Evolutionary conservation across 2,888 invertebrate genomes (phyloP).

Genomic region (Onthophagus sagittarius): DNA sequence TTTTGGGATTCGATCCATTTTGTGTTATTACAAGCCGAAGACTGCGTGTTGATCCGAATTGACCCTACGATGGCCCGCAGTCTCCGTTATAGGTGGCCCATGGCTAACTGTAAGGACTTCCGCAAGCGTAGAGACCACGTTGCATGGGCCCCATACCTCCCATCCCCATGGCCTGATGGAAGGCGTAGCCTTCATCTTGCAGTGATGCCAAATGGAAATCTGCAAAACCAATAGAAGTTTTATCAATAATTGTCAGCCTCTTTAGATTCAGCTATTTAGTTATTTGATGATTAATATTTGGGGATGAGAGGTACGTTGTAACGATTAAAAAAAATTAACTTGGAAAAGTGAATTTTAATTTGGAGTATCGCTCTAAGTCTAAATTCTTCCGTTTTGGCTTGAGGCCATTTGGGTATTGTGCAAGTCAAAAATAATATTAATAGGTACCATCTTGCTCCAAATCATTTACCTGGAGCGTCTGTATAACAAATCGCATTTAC

Average conservation of each 20-base stretch:
- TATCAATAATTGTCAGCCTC: constrained; percentile 6
- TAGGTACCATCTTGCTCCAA: background rate
- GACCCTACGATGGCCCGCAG: constrained; percentile 48
- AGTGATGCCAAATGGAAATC: constrained; percentile 54
- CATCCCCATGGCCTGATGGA: constrained; percentile 54
- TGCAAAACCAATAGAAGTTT: constrained; percentile 41
- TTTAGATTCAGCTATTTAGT: no score
- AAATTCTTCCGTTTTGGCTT: background rate
- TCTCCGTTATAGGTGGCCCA: constrained; percentile 53
- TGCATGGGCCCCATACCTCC: constrained; percentile 53
- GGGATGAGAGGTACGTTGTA: constrained; percentile 20
- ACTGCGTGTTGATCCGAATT: constrained; percentile 46
- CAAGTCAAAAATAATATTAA: background rate
- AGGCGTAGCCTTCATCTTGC: constrained; percentile 53
- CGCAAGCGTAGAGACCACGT: constrained; percentile 52
- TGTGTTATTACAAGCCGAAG: constrained; percentile 46
- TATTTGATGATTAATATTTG: constrained; percentile 1
- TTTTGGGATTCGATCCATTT: constrained; percentile 30
- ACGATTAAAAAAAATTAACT: background rate
- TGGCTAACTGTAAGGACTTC: constrained; percentile 54
- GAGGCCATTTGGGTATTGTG: background rate
- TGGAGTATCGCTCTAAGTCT: no score
- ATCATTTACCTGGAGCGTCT: background rate
- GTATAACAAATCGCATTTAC: background rate
- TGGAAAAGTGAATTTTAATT: background rate